Base-by-base conservation (phyloP, 1,140 invertebrate species). In the Drosophila orena region DNA sequence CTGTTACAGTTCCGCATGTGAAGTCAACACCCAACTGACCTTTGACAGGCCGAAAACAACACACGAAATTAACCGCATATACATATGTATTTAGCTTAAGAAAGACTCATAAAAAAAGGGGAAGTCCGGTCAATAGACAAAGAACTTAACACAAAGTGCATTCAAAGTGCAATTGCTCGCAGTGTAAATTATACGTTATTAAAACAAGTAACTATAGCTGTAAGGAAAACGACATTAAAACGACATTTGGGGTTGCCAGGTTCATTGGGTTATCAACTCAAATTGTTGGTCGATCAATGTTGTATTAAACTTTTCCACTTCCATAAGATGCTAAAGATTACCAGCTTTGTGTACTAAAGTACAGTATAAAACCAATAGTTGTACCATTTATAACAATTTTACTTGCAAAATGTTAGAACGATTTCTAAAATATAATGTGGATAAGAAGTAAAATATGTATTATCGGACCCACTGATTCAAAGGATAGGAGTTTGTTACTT, bases 1-100 rank as follows among this genome's bases (percentile, higher is more conserved):
- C 50, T 56, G 64, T 55, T 35, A 56, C 50, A 56, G 62, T 46
- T 70, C 49, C 35, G 50, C 62, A 69, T 70, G 40, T 54, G 40
- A 14, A 46, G 40, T 42, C 30, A 59, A 66, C 62, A 60, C 62
- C 60, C 60, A 53, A 49, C 66, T 71, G 65, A 71, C 52, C 68
- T 30, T 50, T 57, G 52, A 69, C 50, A 30, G 46, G n/a, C 17
- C 37, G n/a, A 22, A 38, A 24, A 4, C 4, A 4, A 40, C 5
- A 34, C 40, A 61, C 20, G 38, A 47, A 34, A 40, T 5, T 20
- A 30, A n/a, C 17, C 15, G 27, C 4, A 30, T 11, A 34, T 22
- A 17, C 17, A 17, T 17, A 17, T 1, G 2, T 22, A 22, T 22
- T 0, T 22, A 2, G 22, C 20, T n/a, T n/a, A n/a, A n/a, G n/a